Evolutionary conservation across 2,113 vertebrate genomes (phyloP).

Genomic region (Tetraodon nigroviridis): DNA sequence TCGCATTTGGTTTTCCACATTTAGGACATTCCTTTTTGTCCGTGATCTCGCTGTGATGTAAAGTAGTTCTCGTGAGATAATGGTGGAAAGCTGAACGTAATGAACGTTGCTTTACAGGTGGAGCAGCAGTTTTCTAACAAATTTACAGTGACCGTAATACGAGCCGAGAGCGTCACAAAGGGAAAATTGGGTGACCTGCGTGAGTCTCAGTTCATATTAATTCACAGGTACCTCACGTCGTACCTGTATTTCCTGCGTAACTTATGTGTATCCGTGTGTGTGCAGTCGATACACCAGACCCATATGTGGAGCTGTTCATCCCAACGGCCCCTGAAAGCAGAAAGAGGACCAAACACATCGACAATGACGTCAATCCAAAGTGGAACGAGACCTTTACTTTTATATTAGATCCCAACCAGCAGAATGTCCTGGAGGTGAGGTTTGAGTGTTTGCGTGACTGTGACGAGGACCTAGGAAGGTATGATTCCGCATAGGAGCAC

Average conservation of each 20-base stretch:
- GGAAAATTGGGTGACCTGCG: conserved; percentile 90
- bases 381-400: conserved; percentile 94
- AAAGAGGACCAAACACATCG: conserved; percentile 87
- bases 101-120: conserved; percentile 74
- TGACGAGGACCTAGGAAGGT: neutral
- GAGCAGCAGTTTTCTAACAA: conserved; percentile 94
- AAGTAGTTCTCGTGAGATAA: neutral
- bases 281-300: conserved; percentile 93
- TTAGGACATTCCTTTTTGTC: no score
- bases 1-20: no score
- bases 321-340: conserved; percentile 87
- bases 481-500: no score
- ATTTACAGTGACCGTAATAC: conserved; percentile 83
- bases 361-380: conserved; percentile 88
- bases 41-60: neutral
- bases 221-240: neutral
- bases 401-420: conserved; percentile 91
- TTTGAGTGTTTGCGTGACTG: neutral
- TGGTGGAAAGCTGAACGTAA: conserved; percentile 5
- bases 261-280: neutral
- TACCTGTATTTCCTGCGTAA: no score
- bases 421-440: conserved; percentile 88
- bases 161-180: conserved; percentile 91
- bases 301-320: conserved; percentile 93
- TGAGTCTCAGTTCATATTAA: conserved; percentile 71